These are phyloP conservation scores for Temnothorax curvispinosus DNA, from an alignment of 1,140 invertebrate genomes.

Conservation along the genomic window DNA sequence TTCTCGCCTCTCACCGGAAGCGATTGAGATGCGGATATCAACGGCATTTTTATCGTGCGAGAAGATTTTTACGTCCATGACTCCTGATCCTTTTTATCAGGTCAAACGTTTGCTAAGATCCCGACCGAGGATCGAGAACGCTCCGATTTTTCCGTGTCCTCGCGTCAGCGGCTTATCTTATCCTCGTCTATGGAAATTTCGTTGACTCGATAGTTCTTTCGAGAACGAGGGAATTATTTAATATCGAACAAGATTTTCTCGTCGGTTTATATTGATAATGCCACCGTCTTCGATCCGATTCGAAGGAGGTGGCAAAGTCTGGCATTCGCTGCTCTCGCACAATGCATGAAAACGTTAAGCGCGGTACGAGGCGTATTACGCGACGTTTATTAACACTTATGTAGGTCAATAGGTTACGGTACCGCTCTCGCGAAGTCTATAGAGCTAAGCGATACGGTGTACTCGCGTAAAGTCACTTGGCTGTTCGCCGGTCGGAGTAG, in stretches of 20 bases:
- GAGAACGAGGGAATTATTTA: conserved; percentile 19
- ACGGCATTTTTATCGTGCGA: background rate
- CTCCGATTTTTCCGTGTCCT: background rate
- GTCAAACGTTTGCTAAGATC: conserved; percentile 9
- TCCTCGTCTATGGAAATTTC: conserved; percentile 24
- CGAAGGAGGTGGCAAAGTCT: conserved; percentile 1
- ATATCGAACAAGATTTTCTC: conserved; percentile 12
- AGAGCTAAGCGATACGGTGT: background rate
- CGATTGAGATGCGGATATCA: background rate
- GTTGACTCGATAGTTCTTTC: background rate
- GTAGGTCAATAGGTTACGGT: conserved; percentile 78
- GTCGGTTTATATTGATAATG: conserved; percentile 16
- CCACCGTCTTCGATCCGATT: background rate
- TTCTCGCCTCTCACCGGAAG: conserved; percentile 18
- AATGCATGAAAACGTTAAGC: conserved; percentile 2
- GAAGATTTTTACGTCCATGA: background rate
- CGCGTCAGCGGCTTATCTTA: conserved; percentile 44
- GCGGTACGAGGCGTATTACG: conserved; percentile 5
- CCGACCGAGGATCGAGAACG: background rate
- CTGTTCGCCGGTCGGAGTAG: conserved; percentile 62
- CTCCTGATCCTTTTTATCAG: background rate
- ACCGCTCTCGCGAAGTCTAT: conserved; percentile 1
- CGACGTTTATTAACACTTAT: conserved; percentile 71
- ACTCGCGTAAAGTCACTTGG: conserved; percentile 51
- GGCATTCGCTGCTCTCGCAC: conserved; percentile 16